A percentile compares a stretch with the other conserved stretches of the same genome.
Conservation (phyloP, 1,140 invertebrate genomes). For the Drosophila oshimai region DNA sequence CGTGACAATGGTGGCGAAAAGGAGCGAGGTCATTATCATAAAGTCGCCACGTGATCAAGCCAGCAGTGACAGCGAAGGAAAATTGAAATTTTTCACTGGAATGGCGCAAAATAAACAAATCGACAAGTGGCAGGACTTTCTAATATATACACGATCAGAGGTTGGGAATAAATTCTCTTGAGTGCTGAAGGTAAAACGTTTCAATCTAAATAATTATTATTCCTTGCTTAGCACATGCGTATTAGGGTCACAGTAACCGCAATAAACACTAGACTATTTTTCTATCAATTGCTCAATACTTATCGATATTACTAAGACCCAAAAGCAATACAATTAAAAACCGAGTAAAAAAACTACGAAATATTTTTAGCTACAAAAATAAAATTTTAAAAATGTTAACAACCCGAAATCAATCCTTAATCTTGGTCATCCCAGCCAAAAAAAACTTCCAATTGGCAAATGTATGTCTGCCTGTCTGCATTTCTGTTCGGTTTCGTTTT, state of each 20-base stretch:
- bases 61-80: not conserved
- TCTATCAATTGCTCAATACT: not conserved
- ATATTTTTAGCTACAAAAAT: constrained; percentile 58
- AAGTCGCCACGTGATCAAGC: constrained; percentile 38
- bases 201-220: not conserved
- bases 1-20: constrained; percentile 31
- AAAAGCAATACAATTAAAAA: constrained; percentile 47
- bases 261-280: too few relatives aligned
- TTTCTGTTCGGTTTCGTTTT: constrained; percentile 35
- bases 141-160: not conserved
- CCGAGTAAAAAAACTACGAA: constrained; percentile 2
- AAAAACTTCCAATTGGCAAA: constrained; percentile 38
- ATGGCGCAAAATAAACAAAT: not conserved
- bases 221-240: too few relatives aligned
- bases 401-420: constrained; percentile 42
- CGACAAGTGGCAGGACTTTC: constrained; percentile 12
- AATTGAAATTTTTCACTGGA: not conserved
- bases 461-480: constrained; percentile 16
- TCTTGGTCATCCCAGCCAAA: constrained; percentile 40
- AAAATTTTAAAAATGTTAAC: constrained; percentile 35
- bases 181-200: too few relatives aligned
- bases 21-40: constrained; percentile 37
- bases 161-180: not conserved
- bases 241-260: too few relatives aligned
- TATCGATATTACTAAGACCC: constrained; percentile 21